phyloP scores from a whole-genome alignment of 2,797 vertebrate species.

The Tarsius wallacei region DNA sequence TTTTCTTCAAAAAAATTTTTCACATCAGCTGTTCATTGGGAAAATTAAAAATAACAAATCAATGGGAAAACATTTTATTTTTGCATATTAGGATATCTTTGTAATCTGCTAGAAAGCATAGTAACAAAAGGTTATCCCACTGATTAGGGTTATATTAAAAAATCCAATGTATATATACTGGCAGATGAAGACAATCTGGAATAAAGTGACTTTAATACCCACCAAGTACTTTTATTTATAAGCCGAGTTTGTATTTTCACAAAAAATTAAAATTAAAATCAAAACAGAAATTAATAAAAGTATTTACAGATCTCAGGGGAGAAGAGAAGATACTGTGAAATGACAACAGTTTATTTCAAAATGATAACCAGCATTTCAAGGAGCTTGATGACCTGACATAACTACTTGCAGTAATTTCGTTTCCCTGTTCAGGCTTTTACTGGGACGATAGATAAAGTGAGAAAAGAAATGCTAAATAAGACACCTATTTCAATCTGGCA shows the following conservation, averaged over 20 bases:
- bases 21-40: not conserved
- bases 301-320: not conserved
- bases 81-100: not conserved
- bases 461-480: not conserved
- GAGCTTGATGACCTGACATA: not conserved
- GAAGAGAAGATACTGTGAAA: not conserved
- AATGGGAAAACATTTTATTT: slow-evolving; percentile 64
- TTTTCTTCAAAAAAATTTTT: slow-evolving; percentile 6
- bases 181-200: not conserved
- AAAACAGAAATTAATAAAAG: slow-evolving; percentile 15
- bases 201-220: slow-evolving; percentile 30
- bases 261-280: slow-evolving; percentile 29
- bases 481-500: not conserved
- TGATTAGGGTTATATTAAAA: slow-evolving; percentile 6
- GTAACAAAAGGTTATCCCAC: not conserved
- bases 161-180: not conserved
- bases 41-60: slow-evolving; percentile 1
- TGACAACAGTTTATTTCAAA: slow-evolving; percentile 33
- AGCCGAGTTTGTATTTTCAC: not conserved
- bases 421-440: not conserved
- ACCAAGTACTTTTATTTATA: not conserved
- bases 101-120: not conserved
- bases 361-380: not conserved
- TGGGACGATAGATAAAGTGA: not conserved
- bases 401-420: not conserved